phyloP scores from a whole-genome alignment of 2,888 invertebrate genomes.

The Platycheirus albimanus region DNA sequence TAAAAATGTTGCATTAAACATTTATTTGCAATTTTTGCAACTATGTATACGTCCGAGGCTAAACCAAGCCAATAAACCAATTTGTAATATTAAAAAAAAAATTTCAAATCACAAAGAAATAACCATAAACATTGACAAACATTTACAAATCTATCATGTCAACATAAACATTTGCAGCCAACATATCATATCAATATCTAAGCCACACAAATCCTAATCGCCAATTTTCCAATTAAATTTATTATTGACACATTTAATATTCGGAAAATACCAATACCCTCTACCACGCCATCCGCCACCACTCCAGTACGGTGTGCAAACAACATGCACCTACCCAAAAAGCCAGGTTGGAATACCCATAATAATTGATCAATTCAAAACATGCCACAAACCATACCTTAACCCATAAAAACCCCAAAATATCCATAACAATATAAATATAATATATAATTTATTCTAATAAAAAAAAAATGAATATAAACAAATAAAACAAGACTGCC shows the following conservation, averaged over 20 bases:
- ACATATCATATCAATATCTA: constrained; percentile 19
- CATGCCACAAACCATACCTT: constrained; percentile 1
- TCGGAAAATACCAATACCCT: neutral
- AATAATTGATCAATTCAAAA: constrained; percentile 18
- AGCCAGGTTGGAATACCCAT: constrained; percentile 4
- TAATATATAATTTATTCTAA: constrained; percentile 32
- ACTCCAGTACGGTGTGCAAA: too few relatives aligned
- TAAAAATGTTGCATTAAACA: too few relatives aligned
- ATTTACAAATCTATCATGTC: constrained; percentile 1
- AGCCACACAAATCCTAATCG: constrained; percentile 11
- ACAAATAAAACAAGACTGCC: constrained; percentile 59
- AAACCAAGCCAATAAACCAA: too few relatives aligned
- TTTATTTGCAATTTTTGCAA: too few relatives aligned
- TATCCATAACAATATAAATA: constrained; percentile 18
- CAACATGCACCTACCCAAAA: too few relatives aligned
- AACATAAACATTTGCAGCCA: neutral
- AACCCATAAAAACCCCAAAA: constrained; percentile 11
- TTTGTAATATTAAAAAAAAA: too few relatives aligned
- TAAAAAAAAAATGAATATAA: constrained; percentile 44
- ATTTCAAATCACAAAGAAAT: too few relatives aligned
- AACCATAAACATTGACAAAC: too few relatives aligned
- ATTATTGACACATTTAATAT: constrained; percentile 33
- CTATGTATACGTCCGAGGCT: too few relatives aligned
- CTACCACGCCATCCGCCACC: too few relatives aligned
- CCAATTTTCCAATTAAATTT: constrained; percentile 13